phyloP scores from a whole-genome alignment of 2,888 invertebrate species.

The Dasysyrphus tricinctus region DNA sequence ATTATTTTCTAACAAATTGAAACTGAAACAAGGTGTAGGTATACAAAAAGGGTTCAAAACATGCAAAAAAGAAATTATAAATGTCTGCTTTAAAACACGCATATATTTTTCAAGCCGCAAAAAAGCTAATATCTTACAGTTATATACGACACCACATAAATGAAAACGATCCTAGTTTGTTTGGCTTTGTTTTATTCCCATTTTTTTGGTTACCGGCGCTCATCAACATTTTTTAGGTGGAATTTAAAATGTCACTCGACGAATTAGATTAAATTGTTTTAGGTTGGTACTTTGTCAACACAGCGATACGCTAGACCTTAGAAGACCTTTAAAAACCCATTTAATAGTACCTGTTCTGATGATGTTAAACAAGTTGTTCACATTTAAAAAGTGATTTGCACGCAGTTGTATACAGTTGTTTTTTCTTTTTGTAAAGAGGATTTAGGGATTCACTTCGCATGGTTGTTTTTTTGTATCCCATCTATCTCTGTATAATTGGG shows the following conservation, averaged over 20 bases:
- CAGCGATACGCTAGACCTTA: slow-evolving; percentile 4
- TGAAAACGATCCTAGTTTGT: slow-evolving; percentile 12
- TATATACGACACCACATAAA: slow-evolving; percentile 13
- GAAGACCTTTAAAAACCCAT: slow-evolving; percentile 8
- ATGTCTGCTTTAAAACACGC: background rate
- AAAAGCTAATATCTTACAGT: slow-evolving; percentile 22
- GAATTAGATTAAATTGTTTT: slow-evolving; percentile 66
- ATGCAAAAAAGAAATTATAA: background rate
- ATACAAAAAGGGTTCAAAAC: background rate
- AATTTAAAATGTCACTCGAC: slow-evolving; percentile 58
- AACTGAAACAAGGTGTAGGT: too few species aligned
- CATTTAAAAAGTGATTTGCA: slow-evolving; percentile 67
- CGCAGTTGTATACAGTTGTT: slow-evolving; percentile 38
- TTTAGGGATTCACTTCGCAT: slow-evolving; percentile 41
- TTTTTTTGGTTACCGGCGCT: slow-evolving; percentile 30
- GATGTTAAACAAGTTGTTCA: slow-evolving; percentile 59
- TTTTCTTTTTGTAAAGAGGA: background rate
- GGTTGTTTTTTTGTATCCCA: slow-evolving; percentile 31
- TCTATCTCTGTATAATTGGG: slow-evolving; percentile 34
- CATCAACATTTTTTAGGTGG: slow-evolving; percentile 48
- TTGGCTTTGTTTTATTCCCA: slow-evolving; percentile 7
- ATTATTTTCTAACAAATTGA: too few species aligned
- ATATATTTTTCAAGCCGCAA: background rate
- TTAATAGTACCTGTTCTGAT: background rate
- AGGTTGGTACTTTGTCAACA: slow-evolving; percentile 64